Conservation (phyloP, 2,113 vertebrate species). For the Pteropus alecto region DNA sequence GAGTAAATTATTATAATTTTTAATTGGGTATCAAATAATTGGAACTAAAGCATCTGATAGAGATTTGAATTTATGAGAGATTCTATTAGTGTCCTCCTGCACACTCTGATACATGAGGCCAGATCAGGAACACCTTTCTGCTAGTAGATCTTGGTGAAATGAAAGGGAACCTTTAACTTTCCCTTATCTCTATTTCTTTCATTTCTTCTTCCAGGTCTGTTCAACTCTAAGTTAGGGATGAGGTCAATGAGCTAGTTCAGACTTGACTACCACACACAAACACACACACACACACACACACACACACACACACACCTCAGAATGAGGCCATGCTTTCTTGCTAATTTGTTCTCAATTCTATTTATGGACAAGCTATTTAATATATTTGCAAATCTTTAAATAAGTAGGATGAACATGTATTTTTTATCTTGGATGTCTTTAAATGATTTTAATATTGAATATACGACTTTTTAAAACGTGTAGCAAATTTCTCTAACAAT, state of each 20-base stretch:
- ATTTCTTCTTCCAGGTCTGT: neutral
- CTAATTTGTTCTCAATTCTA: neutral
- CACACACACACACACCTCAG: neutral
- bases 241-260: neutral
- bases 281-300: neutral
- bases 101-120: neutral
- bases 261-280: neutral
- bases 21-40: neutral
- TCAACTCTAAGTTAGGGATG: neutral
- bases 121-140: neutral
- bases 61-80: neutral
- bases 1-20: neutral
- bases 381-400: neutral
- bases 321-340: neutral
- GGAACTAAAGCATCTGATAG: neutral
- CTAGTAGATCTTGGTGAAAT: neutral
- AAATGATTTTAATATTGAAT: neutral
- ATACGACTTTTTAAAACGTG: neutral
- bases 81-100: neutral
- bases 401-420: neutral
- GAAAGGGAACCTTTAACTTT: neutral
- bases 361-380: neutral
- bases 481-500: neutral
- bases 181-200: neutral
- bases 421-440: neutral